Conservation (phyloP, 1,140 invertebrate genomes). For the Bathynomus jamesi region DNA sequence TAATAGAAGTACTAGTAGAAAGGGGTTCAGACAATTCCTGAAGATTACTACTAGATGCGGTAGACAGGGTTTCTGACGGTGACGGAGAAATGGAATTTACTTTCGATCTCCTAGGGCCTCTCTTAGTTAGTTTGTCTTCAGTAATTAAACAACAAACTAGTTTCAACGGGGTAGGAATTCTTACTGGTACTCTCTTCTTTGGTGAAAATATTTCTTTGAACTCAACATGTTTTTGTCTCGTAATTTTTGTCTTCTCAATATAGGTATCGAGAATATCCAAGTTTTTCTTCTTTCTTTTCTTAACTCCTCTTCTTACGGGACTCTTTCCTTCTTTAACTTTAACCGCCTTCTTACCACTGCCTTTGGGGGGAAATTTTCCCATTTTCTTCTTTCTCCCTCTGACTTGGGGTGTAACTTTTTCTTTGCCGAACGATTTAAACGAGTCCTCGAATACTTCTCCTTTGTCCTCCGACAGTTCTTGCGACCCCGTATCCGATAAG, state of each 20-base stretch:
- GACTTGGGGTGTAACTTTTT: neutral
- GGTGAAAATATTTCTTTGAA: slow-evolving; percentile 2
- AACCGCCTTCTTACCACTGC: neutral
- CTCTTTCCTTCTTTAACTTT: neutral
- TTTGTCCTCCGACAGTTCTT: neutral
- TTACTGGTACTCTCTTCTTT: slow-evolving; percentile 1
- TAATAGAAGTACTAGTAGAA: neutral
- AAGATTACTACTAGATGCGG: neutral
- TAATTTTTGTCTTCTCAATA: neutral
- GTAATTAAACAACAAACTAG: neutral
- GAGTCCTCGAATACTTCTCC: too few relatives aligned
- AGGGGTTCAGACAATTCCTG: neutral
- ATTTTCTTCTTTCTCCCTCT: neutral
- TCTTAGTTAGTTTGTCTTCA: neutral
- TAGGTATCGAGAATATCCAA: neutral
- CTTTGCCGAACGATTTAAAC: too few relatives aligned
- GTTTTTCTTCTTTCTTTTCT: neutral
- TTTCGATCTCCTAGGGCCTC: neutral
- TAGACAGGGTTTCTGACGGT: neutral
- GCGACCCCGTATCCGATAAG: neutral
- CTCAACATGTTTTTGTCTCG: slow-evolving; percentile 3
- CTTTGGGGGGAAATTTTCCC: neutral
- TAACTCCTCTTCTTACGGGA: neutral
- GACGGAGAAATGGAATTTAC: neutral
- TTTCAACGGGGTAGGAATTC: slow-evolving; percentile 6